Conservation (phyloP, 2,888 invertebrate species). For the Cremastinae sp. region DNA sequence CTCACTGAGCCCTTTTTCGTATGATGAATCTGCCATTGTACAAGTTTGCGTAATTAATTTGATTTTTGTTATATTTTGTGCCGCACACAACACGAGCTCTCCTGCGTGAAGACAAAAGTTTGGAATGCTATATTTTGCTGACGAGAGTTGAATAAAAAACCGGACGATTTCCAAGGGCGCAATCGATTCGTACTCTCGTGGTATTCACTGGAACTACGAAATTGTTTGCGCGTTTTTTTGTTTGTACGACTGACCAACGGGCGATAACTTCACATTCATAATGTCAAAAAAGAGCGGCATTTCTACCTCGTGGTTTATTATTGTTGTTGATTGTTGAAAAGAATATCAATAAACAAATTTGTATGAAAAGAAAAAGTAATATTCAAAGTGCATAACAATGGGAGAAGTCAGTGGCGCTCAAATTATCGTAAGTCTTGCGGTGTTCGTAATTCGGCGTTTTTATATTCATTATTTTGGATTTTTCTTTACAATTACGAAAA, state of each 20-base stretch:
- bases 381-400: conserved; percentile 65
- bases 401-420: conserved; percentile 70
- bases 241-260: not conserved
- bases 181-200: no score
- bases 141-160: no score
- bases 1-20: conserved; percentile 77
- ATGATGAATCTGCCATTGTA: conserved; percentile 78
- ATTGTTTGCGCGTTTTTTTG: no score
- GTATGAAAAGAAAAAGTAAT: not conserved
- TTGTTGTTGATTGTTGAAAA: conserved; percentile 46
- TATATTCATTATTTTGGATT: no score
- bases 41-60: not conserved
- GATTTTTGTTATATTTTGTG: not conserved
- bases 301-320: conserved; percentile 43
- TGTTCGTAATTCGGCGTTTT: no score
- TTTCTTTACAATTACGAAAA: no score
- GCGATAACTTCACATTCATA: conserved; percentile 43
- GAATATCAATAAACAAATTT: conserved; percentile 32
- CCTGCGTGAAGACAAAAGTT: no score
- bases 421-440: conserved; percentile 71
- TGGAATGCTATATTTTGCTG: no score
- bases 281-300: conserved; percentile 56
- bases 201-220: no score
- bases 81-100: no score
- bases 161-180: no score